Evolutionary conservation across 2,797 vertebrate species (phyloP), one percentile per base, ranked within the genome.

Genomic region (Danio aesculapii): DNA sequence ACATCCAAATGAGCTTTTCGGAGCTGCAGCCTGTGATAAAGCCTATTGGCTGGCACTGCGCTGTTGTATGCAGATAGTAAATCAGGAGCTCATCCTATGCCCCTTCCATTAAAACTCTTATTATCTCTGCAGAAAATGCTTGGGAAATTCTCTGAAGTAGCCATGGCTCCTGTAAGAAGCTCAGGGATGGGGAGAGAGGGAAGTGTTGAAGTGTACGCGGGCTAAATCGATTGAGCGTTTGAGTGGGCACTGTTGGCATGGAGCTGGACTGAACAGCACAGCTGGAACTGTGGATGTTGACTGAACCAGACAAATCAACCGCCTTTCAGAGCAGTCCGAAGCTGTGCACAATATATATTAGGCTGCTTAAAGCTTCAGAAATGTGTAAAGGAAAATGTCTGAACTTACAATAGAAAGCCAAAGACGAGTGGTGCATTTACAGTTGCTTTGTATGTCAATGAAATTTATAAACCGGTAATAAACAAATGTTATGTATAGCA

Each of bases 41-140:
- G 53, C 66, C 77, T 72, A 84, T 84, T 84, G 81, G 82, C 77
- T 63, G 62, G 63, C 73, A 52, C 59, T 53, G 55, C 19, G 62
- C 64, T 81, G 77, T 61, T 21, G 62, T 71, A 77, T 12, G 13
- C 64, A n/a, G 62, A 81, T 82, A 84, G 81, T 84, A 84, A 83
- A 86, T 84, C 78, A 70, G 86, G 44, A 64, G 30, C 75, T 85
- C 52, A 57, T 86, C 63, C 69, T 61, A 49, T 74, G 75, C 79
- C 71, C 73, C 75, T 49, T 79, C 77, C 69, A 80, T 86, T 83
- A 83, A 86, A 87, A 72, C 81, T 84, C 81, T 30, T 84, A 84
- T 87, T 86, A 86, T 86, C 86, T 79, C 83, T 21, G 50, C 21
- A 19, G 19, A 70, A 82, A 83, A 71, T 61, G 67, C 70, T 71